Conservation (phyloP, 2,113 vertebrate genomes). For the Chloroceryle aenea region DNA sequence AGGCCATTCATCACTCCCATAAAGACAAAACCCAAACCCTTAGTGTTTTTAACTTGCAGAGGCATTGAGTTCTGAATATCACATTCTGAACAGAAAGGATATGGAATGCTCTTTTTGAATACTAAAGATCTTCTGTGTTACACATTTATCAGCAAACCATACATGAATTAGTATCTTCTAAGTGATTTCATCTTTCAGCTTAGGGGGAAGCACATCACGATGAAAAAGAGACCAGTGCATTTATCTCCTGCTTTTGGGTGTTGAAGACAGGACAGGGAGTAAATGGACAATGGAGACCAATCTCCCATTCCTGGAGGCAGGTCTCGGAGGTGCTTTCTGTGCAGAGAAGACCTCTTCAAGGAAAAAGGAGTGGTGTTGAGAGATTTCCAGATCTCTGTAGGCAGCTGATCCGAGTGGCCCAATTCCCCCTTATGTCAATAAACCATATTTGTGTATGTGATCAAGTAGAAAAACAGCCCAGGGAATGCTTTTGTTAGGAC, state of each 20-base stretch:
- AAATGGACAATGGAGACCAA: background rate
- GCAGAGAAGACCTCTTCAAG: background rate
- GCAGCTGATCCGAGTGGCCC: background rate
- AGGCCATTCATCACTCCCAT: background rate
- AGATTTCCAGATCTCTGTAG: background rate
- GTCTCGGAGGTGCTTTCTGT: background rate
- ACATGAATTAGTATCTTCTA: background rate
- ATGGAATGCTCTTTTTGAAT: background rate
- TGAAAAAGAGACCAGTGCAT: background rate
- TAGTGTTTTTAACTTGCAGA: background rate
- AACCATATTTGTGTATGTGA: background rate
- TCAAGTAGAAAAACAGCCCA: background rate
- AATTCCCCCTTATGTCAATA: background rate
- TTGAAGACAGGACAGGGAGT: background rate
- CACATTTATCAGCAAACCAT: background rate
- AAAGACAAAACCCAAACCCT: background rate
- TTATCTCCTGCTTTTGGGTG: background rate
- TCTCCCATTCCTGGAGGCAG: background rate
- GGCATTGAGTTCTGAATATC: background rate
- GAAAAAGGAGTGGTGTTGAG: background rate
- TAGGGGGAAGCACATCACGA: background rate
- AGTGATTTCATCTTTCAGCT: background rate
- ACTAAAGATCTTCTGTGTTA: background rate
- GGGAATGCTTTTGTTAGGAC: background rate
- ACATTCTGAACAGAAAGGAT: background rate